Base-by-base conservation (phyloP, 2,888 invertebrate species). In the Calliphora vomitoria region DNA sequence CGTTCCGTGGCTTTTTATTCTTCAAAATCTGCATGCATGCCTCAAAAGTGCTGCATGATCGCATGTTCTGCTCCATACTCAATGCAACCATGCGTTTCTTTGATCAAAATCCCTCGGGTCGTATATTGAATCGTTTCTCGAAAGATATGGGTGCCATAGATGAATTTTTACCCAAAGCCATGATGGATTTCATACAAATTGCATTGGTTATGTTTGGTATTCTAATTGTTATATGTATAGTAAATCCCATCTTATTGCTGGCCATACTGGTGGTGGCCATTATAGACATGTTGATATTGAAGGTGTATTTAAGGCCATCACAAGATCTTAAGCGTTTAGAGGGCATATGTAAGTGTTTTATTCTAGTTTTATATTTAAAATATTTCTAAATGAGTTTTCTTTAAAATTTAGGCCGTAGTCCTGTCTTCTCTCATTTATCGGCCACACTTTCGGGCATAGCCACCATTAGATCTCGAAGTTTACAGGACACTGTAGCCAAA, bases 361-460 rank as follows among this genome's bases (percentile, higher is more conserved):
- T 25, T 58, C 18, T 8, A 44, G 1, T 10, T 31, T 41, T 72
- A 35, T 64, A 55, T 4, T 44, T 11, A 2, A 44, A 44, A 44
- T 44, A 11, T 11, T 8, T 41, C 25, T 41, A n/a, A 53, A 53
- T 8, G n/a, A n/a, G 6, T 6, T 53, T 35, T 38, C 44, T 1
- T 44, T 44, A 11, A 11, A 35, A 25, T 60, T 68, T 76, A 92
- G 97, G 96, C 82, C 95, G 97, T 87, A 98, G 98, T 93, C 98
- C 99, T 0, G 97, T 99, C 0, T 98, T 98, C 93, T 97, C 98
- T 0, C 98, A 98, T 92, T 95, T 98, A 89, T 96, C 97, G n/a
- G 96, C 98, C 0, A 96, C 98, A 0, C 94, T 99, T 8, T 95
- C 96, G 86, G 99, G 99, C 1, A 95, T 99, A 44, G 96, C 97